A percentile compares a stretch with the other conserved stretches of the same genome.
Conservation (phyloP, 2,888 invertebrate genomes). For the Listrodromus nycthemerus region DNA sequence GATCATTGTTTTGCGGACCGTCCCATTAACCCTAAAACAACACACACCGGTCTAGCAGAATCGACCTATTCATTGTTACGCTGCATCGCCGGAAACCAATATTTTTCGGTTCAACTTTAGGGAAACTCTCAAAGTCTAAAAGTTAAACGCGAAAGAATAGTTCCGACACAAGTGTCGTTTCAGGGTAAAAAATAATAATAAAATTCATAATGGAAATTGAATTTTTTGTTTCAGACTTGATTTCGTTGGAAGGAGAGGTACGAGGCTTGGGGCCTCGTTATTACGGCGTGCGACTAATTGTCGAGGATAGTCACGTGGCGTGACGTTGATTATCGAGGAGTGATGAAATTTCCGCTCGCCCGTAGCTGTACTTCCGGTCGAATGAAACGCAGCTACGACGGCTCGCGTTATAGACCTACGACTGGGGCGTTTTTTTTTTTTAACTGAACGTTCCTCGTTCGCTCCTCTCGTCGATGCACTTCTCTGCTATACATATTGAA, state of each 20-base stretch:
- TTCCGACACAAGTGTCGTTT: too few relatives aligned
- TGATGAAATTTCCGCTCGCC: slow-evolving; percentile 57
- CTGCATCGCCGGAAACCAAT: too few relatives aligned
- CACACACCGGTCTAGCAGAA: too few relatives aligned
- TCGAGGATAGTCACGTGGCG: slow-evolving; percentile 20
- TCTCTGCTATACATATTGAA: slow-evolving; percentile 28
- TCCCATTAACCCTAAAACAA: neutral
- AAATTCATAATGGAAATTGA: neutral
- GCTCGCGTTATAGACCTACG: neutral
- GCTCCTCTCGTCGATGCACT: neutral
- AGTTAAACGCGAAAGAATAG: too few relatives aligned
- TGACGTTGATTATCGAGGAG: slow-evolving; percentile 15
- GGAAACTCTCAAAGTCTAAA: too few relatives aligned
- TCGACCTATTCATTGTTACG: too few relatives aligned
- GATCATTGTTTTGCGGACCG: slow-evolving; percentile 1
- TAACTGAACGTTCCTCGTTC: neutral
- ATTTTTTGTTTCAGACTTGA: neutral
- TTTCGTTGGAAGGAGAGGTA: neutral
- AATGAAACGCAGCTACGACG: slow-evolving; percentile 4
- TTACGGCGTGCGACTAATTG: slow-evolving; percentile 31
- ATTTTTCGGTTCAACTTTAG: too few relatives aligned
- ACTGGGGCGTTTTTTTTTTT: neutral
- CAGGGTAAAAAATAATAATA: neutral
- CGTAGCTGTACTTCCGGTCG: slow-evolving; percentile 44
- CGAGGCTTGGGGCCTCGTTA: neutral